Base-by-base conservation (phyloP, 2,888 invertebrate genomes). In the Antheraea yamamai region DNA sequence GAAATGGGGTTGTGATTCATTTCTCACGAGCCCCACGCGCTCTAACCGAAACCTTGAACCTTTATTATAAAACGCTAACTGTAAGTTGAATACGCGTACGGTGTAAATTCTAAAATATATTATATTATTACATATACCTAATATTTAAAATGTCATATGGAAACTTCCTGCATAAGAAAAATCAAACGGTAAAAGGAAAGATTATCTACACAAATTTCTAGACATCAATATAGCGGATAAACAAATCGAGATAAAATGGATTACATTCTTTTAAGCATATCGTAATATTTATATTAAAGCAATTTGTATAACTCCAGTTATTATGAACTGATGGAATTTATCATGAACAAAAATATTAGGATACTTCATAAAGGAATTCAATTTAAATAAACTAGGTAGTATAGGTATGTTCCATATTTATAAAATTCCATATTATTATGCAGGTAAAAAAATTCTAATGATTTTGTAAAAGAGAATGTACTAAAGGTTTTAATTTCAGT, bases 1-100 rank as follows among this genome's bases (percentile, higher is more conserved):
- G 92, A 93, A 92, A 91, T 92, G 90, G 94, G 94, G 93, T 94
- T 91, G 93, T 93, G 94, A 94, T 93, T 94, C 94, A 93, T 93
- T 94, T 94, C 94, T 91, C 93, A 93, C 91, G 90, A 89, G 90
- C 91, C 88, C 89, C 85, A 85, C 84, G 85, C 84, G 83, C 82
- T 84, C 81, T 84, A 84, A 88, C 90, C 85, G 87, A 87, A 90
- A 87, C 87, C 88, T 88, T 87, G 86, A 83, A 88, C 89, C 89
- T 87, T 83, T 88, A 91, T 88, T 87, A 88, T 84, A 82, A 23
- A 61, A 16, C 30, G 1, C 30, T 18, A 30, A 1, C 64, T 20
- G 16, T 66, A 30, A 4, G 18, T 66, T 26, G 64, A 66, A 30
- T 66, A 66, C 30, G 18, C 30, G 18, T 66, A 30, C 30, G 12